These are phyloP conservation scores for Chroicocephalus ridibundus DNA, from an alignment of 2,113 vertebrate species.

Conservation along the genomic window DNA sequence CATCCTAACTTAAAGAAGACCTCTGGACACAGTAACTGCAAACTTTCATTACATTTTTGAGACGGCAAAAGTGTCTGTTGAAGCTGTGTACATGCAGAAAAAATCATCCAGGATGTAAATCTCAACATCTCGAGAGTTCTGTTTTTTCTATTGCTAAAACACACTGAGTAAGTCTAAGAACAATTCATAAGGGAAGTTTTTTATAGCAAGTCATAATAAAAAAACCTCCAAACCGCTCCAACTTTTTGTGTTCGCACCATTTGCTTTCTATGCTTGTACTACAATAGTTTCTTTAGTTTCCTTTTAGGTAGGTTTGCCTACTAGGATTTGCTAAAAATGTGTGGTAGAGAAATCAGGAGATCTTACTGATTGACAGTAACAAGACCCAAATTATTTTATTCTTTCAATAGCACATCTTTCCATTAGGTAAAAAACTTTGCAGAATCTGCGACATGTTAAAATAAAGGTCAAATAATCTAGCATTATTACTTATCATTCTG, in stretches of 20 bases:
- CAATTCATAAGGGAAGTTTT: neutral
- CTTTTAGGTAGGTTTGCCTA: neutral
- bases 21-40: neutral
- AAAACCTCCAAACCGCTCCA: accelerated
- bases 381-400: neutral
- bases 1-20: neutral
- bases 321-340: neutral
- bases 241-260: neutral
- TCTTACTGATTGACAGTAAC: neutral
- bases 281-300: neutral
- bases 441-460: neutral
- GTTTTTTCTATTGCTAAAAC: neutral
- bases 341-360: neutral
- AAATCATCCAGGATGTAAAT: neutral
- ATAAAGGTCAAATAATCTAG: neutral
- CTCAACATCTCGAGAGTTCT: neutral
- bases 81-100: neutral
- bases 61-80: neutral
- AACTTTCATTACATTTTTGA: neutral
- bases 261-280: neutral
- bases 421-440: neutral
- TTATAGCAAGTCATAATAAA: neutral
- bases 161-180: neutral
- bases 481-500: neutral
- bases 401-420: neutral